Base-by-base conservation (phyloP, 2,888 invertebrate genomes). In the Habroteleia sp. region DNA sequence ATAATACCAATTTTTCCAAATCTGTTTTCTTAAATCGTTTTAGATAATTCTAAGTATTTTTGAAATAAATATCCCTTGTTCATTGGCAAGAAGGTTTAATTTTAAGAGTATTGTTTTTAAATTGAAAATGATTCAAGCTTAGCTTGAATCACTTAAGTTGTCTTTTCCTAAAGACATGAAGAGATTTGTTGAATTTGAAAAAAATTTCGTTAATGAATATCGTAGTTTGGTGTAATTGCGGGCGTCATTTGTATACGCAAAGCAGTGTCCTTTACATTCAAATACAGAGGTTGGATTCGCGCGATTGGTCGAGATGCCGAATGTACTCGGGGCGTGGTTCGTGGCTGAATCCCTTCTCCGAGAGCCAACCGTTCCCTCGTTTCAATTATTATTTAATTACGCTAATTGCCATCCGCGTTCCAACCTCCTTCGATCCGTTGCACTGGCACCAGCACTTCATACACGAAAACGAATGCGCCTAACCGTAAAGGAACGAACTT, bases 361-460 rank as follows among this genome's bases (percentile, higher is more conserved):
- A 52, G 78, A 76, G 75, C 82, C 82, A 84, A 81, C 82, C 85
- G 82, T 81, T 81, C 82, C 76, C 77, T 82, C 82, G 79, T 77
- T 81, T 83, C 85, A 83, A 87, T 87, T 85, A 87, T 84, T 86
- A 86, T 86, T 87, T 87, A 85, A 87, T 87, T 86, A 84, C 82
- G 80, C 82, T 86, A 86, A 85, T 86, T 83, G 84, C 79, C 81
- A 80, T 77, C 76, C 80, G 77, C 71, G 75, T 73, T 75, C 69
- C 73, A 65, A 60, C 77, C 79, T 78, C 68, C 79, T 80, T 76
- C 80, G 78, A 79, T 79, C 76, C 73, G 76, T 66, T 73, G 68
- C 75, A 77, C 76, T 63, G 42, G 66, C 72, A 75, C 29, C 74
- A 75, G 69, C 73, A 33, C 62, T 50, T 50, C 52, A 17, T 52